phyloP scores from a whole-genome alignment of 2,797 vertebrate species.

The Falco concolor region DNA sequence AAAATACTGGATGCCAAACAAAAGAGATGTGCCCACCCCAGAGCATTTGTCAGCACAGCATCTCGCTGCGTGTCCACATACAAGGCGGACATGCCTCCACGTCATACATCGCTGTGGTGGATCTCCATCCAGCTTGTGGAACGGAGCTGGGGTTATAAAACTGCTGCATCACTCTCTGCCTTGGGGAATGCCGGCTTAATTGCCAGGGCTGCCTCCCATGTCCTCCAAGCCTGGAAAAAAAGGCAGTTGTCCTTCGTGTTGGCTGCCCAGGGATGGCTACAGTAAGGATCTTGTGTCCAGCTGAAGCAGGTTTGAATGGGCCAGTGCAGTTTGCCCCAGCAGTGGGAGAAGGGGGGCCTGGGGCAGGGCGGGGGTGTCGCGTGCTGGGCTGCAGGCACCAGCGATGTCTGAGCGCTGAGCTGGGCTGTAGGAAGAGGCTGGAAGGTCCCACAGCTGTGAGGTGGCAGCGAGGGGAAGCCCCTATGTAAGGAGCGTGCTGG shows the following conservation, averaged over 20 bases:
- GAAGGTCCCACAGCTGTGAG: not conserved
- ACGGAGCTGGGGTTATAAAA: not conserved
- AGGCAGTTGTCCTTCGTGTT: not conserved
- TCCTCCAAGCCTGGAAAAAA: not conserved
- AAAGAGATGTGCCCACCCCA: not conserved
- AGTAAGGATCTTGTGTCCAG: not conserved
- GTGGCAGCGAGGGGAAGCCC: not conserved
- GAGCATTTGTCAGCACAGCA: not conserved
- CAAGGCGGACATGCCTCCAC: not conserved
- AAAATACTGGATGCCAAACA: not conserved
- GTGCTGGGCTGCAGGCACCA: not conserved
- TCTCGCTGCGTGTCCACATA: accelerated
- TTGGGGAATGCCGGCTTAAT: accelerated
- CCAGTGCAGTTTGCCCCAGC: not conserved
- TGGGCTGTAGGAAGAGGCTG: not conserved
- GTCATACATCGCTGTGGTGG: accelerated
- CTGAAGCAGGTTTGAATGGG: accelerated
- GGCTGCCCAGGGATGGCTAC: not conserved
- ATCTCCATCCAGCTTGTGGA: not conserved
- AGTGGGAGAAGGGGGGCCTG: too few species aligned
- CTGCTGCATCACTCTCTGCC: not conserved
- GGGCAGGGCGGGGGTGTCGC: accelerated
- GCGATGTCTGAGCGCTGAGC: not conserved
- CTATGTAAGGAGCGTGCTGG: not conserved
- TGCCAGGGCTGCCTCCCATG: not conserved